phyloP scores from a whole-genome alignment of 1,140 invertebrate species.

The Lamellibrachia luymesi region DNA sequence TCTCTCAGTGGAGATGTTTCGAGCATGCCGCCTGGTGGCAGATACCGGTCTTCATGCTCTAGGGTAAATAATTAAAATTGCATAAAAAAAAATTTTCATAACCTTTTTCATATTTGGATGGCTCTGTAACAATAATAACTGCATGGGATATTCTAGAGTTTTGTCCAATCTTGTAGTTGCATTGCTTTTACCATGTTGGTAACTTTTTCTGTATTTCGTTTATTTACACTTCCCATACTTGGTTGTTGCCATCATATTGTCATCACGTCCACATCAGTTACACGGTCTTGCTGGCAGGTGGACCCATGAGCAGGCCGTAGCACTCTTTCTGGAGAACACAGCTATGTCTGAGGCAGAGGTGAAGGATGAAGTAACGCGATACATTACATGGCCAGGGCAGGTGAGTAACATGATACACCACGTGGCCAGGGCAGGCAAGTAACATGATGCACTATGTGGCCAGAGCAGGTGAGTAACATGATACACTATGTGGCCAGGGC shows the following conservation, averaged over 20 bases:
- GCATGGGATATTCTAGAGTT: too few relatives aligned
- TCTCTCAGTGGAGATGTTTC: conserved; percentile 50
- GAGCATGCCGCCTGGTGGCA: conserved; percentile 55
- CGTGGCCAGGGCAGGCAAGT: too few relatives aligned
- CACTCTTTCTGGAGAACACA: conserved; percentile 55
- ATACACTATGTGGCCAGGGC: too few relatives aligned
- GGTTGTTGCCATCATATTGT: too few relatives aligned
- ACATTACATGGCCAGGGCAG: conserved; percentile 58
- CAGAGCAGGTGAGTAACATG: too few relatives aligned
- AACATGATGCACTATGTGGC: too few relatives aligned
- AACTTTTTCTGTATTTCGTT: too few relatives aligned
- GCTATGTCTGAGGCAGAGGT: conserved; percentile 38
- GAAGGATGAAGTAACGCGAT: conserved; percentile 55
- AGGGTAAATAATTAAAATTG: conserved; percentile 39
- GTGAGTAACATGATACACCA: not conserved
- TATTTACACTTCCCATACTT: too few relatives aligned
- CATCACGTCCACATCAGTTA: too few relatives aligned
- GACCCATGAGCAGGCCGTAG: conserved; percentile 53
- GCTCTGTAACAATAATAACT: not conserved
- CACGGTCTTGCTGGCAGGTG: conserved; percentile 41
- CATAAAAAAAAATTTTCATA: not conserved
- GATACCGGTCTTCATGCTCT: conserved; percentile 59
- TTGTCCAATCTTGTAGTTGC: too few relatives aligned
- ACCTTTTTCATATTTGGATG: not conserved
- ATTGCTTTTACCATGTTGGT: too few relatives aligned